Evolutionary conservation across 2,113 vertebrate species (phyloP), one percentile per base, ranked within the genome.

Genomic region (Dascyllus trimaculatus): DNA sequence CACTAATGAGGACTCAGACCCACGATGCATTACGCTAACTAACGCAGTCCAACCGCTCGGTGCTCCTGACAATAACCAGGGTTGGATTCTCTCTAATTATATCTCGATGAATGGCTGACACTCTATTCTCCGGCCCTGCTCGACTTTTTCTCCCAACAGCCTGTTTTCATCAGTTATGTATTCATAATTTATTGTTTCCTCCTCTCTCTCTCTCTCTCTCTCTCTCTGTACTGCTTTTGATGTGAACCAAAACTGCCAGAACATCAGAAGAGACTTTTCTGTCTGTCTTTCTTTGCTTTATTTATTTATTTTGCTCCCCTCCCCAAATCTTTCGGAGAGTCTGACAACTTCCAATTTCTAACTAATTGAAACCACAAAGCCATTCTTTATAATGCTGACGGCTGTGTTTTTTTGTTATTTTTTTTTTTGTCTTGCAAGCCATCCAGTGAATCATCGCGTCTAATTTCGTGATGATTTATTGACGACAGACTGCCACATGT

Each of bases 141-240:
- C 45, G 0, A 6, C 48, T 83, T 46, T 80, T 59, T 4, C 66
- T 66, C 53, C 26, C 7, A 24, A 8, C 74, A 65, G 59, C 63
- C 74, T 35, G 58, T 73, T 85, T 1, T 79, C 57, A 46, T 35
- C 64, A 0, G 4, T 69, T 64, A 64, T 53, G 35, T 59, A 80
- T 88, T 71, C 75, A 88, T 88, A 72, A 88, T 83, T 86, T 60
- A 87, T 81, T 40, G 80, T 75, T 75, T 75, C 75, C 77, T 65
- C 66, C 67, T 64, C n/a, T n/a, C n/a, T 5, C 26, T 29, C 26
- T 29, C 26, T 29, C 26, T 3, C 26, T 29, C 26, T 29, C 26
- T 29, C 26, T 29, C 26, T 29, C 43, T 51, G n/a, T 32, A 77
- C 35, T 66, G 77, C 60, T 26, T 81, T 63, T 81, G 67, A 86